Evolutionary conservation across 2,888 invertebrate species (phyloP).

Genomic region (Epirrhoe alternata): DNA sequence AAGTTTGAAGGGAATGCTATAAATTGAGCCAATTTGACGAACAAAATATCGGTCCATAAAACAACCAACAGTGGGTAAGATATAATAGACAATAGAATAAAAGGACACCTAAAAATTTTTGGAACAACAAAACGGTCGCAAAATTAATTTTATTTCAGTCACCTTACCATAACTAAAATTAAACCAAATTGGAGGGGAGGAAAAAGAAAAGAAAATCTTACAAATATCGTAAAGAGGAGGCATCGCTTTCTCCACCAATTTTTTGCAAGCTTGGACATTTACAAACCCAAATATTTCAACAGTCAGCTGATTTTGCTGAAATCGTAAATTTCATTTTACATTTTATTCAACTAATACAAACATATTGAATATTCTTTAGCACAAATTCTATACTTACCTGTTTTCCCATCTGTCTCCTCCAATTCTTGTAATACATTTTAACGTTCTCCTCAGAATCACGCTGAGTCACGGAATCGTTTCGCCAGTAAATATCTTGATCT

Average conservation of each 20-base stretch:
- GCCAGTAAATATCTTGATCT: not conserved
- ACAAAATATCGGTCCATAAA: too few relatives aligned
- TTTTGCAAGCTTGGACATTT: slow-evolving; percentile 57
- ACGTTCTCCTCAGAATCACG: slow-evolving; percentile 9
- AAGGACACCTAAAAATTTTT: too few relatives aligned
- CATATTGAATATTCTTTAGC: too few relatives aligned
- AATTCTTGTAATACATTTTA: slow-evolving; percentile 45
- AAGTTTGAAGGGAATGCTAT: too few relatives aligned
- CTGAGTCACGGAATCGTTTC: not conserved
- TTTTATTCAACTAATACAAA: too few relatives aligned
- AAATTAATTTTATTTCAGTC: too few relatives aligned
- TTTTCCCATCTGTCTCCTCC: slow-evolving; percentile 55
- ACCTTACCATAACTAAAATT: too few relatives aligned
- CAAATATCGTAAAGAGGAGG: slow-evolving; percentile 49
- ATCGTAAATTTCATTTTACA: slow-evolving; percentile 17
- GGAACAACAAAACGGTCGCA: too few relatives aligned
- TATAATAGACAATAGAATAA: too few relatives aligned
- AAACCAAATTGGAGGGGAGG: too few relatives aligned
- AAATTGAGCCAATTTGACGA: too few relatives aligned
- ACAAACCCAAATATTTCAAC: slow-evolving; percentile 57
- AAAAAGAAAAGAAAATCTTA: slow-evolving; percentile 49
- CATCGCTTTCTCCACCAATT: slow-evolving; percentile 51
- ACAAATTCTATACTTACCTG: slow-evolving; percentile 42
- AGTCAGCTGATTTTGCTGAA: slow-evolving; percentile 58
- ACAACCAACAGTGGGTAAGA: too few relatives aligned